Evolutionary conservation across 1,140 invertebrate species (phyloP), one percentile per base, ranked within the genome.

Genomic region (Drosophila elegans): DNA sequence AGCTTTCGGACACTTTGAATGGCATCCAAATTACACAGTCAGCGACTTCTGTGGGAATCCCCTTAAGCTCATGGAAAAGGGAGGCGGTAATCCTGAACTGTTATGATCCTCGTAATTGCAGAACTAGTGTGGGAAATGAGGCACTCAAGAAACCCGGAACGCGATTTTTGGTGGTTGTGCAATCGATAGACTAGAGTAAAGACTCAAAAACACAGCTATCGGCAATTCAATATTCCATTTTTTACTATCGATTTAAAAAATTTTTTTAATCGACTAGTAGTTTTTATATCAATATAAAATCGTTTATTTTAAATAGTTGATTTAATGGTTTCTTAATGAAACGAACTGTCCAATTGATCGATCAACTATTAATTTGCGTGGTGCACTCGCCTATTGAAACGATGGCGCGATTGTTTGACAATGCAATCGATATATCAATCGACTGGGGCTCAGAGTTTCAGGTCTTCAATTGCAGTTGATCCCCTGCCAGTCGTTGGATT

Each of bases 1-100:
- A 82, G 54, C 80, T 74, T 62, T 84, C 64, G 77, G 82, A 69
- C 81, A 85, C 68, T 85, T 85, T 54, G 66, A 85, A 85, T 78
- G 78, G 63, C 77, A 64, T 32, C 57, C 76, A 74, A 85, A 80
- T 77, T 54, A 44, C 67, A 54, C 51, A 54, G 42, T 38, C 59
- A 44, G 21, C 42, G 10, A 63, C 39, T 42, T 48, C 44, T 32
- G 32, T 55, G 66, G 49, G 25, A 55, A 48, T 46, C 38, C 48
- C 21, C 48, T 27, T 13, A 4, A 67, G 38, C 48, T 29, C 11
- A 7, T n/a, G 10, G 21, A 9, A 13, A 11, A 27, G 11, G 3
- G 21, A 7, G 11, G 3, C 4, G 32, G 32, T 39, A 61, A 62
- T 32, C 12, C 36, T 21, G 16, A 62, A 49, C 12, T 13, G 56